Evolutionary conservation across 30 jellyfish, hydroid and myxozoan species (phyloP), one percentile per base, ranked within the genome.

Genomic region (Cassiopea andromeda): DNA sequence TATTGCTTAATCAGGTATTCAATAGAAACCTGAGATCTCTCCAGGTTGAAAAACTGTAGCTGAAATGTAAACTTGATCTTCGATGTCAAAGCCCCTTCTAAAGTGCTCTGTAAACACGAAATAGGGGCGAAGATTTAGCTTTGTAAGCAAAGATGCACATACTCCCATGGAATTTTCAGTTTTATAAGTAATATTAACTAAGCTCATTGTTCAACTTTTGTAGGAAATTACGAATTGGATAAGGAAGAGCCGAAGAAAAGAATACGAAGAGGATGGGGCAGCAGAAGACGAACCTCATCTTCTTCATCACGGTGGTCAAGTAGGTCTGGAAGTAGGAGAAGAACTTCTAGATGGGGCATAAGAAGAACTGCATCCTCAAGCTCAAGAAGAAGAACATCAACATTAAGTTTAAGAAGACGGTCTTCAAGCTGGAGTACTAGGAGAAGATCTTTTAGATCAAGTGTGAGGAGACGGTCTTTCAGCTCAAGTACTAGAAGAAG

Each of bases 181-280:
- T 27, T 27, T 27, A 27, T 27, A 27, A 27, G 38, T 27, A 27
- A 27, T 27, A 27, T 27, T 27, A 27, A 27, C 38, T 27, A 27
- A 27, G 38, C 38, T 27, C 38, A 27, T 27, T 27, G 38, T 27
- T 54, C 12, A 10, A 54, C 64, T 54, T 54, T 10, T 64, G 15
- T 64, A 72, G 81, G 2, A 7, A 72, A 19, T 7, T 5, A 10
- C 14, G 54, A 72, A 72, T n/a, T 38, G 17, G 81, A 72, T 3
- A 57, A 72, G 6, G 81, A 72, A 72, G 81, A 72, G 60, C 54
- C 81, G 27, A 72, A 72, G 17, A 44, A 44, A 19, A 72, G 81
- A 19, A 57, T 72, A 14, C 58, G 60, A 5, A 72, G 81, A 72
- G 81, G 60, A 38, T 72, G 81, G 81, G 81, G 81, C 81, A 72